phyloP scores from a whole-genome alignment of 92 coral and sea anemone species.

The Blastomussa wellsi region DNA sequence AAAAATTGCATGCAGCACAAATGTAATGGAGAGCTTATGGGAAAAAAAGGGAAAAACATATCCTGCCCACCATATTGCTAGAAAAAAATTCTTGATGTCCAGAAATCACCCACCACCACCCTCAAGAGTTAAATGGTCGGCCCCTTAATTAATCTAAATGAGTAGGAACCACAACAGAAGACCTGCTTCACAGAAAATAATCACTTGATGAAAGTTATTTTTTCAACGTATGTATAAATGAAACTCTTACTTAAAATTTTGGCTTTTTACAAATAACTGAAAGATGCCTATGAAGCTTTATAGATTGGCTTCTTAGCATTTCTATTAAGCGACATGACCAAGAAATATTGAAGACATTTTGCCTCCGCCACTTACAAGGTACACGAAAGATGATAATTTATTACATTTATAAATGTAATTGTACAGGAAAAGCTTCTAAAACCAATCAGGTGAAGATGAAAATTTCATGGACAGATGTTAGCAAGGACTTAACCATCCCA shows the following conservation, averaged over 20 bases:
- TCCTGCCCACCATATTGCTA: no score
- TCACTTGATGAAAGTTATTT: no score
- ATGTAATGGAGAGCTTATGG: no score
- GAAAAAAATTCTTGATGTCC: no score
- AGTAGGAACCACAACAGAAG: constrained; percentile 35
- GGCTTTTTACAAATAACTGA: constrained; percentile 27
- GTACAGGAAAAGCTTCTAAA: constrained; percentile 31
- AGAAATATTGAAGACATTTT: constrained; percentile 17
- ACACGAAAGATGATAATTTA: constrained; percentile 36
- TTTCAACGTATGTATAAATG: constrained; percentile 19
- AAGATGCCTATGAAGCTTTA: constrained; percentile 25
- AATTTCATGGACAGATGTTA: constrained; percentile 27
- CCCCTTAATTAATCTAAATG: constrained; percentile 15
- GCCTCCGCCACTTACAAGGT: constrained; percentile 34
- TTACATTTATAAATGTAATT: constrained; percentile 29
- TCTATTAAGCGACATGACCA: constrained; percentile 22
- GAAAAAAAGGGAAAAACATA: no score
- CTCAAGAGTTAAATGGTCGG: no score
- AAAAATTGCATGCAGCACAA: no score
- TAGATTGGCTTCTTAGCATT: background rate
- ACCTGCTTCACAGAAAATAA: constrained; percentile 31
- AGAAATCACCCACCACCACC: no score
- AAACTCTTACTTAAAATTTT: constrained; percentile 22
- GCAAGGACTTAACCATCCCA: constrained; percentile 31
- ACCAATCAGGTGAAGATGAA: constrained; percentile 36